These are phyloP conservation scores for Chrysotoxum bicinctum DNA, from an alignment of 2,888 invertebrate genomes.

Conservation along the genomic window DNA sequence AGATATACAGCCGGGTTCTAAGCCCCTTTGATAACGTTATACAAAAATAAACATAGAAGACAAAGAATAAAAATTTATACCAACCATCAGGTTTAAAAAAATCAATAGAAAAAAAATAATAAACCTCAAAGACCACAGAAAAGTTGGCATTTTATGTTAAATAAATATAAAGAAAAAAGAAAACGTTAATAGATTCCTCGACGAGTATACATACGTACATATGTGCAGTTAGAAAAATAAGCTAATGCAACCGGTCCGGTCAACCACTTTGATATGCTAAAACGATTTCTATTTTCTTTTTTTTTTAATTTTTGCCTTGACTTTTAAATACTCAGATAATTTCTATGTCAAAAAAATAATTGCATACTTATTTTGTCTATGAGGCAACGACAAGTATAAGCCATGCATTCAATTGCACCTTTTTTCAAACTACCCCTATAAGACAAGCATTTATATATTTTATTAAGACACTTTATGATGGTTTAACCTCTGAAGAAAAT, in stretches of 20 bases:
- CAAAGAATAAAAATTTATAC: not conserved
- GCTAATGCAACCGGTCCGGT: conserved; percentile 5
- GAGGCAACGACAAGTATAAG: not conserved
- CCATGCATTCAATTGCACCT: not conserved
- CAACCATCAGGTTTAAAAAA: not conserved
- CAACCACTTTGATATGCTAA: conserved; percentile 1
- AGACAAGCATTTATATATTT: too few relatives aligned
- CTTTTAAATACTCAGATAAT: not conserved
- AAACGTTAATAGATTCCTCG: not conserved
- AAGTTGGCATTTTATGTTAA: conserved; percentile 6
- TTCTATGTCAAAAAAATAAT: not conserved
- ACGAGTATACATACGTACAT: too few relatives aligned
- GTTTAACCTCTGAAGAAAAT: too few relatives aligned
- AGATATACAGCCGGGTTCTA: not conserved
- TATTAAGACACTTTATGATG: too few relatives aligned
- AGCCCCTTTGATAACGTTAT: conserved; percentile 18
- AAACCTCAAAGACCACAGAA: conserved; percentile 23
- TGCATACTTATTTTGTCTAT: not conserved
- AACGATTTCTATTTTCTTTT: not conserved
- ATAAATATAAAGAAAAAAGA: not conserved
- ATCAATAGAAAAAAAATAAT: conserved; percentile 15
- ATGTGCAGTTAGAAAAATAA: not conserved
- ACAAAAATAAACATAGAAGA: not conserved
- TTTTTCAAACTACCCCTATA: too few relatives aligned
- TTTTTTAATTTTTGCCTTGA: not conserved